Conservation (phyloP, 2,113 vertebrate species). For the Empidonax traillii region DNA sequence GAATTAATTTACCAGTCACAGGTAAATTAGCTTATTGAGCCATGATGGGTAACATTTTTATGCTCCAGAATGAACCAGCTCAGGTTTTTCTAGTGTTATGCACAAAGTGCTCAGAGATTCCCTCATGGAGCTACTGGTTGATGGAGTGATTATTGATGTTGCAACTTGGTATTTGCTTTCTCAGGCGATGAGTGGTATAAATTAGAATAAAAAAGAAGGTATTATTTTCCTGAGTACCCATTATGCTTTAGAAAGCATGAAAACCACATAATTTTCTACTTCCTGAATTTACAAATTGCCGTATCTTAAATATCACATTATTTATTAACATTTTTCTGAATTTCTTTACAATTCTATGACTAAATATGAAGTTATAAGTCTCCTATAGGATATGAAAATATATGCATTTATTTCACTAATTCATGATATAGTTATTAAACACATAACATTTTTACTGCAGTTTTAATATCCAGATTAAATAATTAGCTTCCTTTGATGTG, state of each 20-base stretch:
- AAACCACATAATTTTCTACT: background rate
- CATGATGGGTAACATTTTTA: fast-evolving
- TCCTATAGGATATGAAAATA: background rate
- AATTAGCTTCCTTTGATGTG: background rate
- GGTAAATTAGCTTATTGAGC: background rate
- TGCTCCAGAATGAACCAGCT: background rate
- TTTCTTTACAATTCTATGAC: background rate
- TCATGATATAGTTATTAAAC: background rate
- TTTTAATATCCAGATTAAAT: background rate
- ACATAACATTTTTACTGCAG: background rate
- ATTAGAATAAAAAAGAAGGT: background rate
- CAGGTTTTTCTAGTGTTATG: background rate
- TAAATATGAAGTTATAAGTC: background rate
- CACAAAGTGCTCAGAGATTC: background rate
- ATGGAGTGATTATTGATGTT: background rate
- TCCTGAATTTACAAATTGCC: background rate
- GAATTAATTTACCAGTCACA: background rate
- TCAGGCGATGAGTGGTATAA: background rate
- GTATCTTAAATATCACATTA: background rate
- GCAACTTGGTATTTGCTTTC: background rate
- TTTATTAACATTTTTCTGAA: background rate
- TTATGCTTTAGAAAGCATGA: background rate
- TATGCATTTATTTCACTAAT: background rate
- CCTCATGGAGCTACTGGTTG: background rate
- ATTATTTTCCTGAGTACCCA: background rate